phyloP scores from a whole-genome alignment of 2,113 vertebrate species.

The Mixornis gularis region DNA sequence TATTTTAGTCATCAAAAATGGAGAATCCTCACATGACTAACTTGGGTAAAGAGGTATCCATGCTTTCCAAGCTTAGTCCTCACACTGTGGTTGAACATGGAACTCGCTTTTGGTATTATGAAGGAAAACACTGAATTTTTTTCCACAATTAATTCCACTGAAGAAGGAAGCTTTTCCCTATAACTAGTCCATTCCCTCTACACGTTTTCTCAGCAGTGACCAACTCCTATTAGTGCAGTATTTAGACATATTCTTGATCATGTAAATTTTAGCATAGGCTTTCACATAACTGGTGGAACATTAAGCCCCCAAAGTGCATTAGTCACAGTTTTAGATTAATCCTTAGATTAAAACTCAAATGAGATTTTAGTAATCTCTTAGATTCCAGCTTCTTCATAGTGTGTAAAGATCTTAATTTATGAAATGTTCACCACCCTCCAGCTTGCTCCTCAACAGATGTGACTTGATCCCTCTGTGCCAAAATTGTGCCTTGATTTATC shows the following conservation, averaged over 20 bases:
- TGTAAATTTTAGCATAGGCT: not conserved
- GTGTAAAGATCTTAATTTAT: not conserved
- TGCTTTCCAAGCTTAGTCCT: not conserved
- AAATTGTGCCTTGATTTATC: not conserved
- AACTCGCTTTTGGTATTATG: not conserved
- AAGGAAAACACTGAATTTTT: not conserved
- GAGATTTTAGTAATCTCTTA: not conserved
- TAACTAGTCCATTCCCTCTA: not conserved
- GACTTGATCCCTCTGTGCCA: not conserved
- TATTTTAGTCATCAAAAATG: not conserved
- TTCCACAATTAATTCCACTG: not conserved
- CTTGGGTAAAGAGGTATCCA: not conserved
- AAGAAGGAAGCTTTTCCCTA: not conserved
- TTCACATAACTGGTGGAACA: not conserved
- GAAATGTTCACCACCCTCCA: not conserved
- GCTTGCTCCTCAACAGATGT: not conserved
- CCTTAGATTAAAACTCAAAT: not conserved
- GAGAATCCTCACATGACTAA: not conserved
- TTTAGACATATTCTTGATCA: not conserved
- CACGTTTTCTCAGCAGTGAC: not conserved
- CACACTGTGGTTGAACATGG: not conserved
- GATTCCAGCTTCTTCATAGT: not conserved
- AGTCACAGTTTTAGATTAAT: conserved; percentile 1
- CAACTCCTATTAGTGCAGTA: not conserved
- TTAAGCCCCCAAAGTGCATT: not conserved